Conservation (phyloP, 2,113 vertebrate genomes). For the Chinchilla lanigera region DNA sequence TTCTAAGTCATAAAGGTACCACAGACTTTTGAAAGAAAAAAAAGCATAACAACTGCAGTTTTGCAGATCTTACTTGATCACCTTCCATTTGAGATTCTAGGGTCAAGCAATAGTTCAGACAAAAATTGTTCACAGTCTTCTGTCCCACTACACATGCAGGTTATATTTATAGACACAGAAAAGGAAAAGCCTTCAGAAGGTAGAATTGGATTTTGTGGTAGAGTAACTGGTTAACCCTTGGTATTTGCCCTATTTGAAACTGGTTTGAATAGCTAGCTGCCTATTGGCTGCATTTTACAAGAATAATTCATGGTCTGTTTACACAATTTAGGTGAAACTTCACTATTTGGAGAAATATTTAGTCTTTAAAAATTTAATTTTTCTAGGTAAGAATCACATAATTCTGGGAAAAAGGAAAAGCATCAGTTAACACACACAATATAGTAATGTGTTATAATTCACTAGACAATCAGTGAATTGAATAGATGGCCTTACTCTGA, state of each 20-base stretch:
- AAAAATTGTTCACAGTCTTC: neutral
- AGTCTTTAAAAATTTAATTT: neutral
- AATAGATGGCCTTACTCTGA: constrained; percentile 20
- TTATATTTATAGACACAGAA: neutral
- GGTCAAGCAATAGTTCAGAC: neutral
- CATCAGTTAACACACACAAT: constrained; percentile 28
- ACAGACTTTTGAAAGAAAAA: neutral
- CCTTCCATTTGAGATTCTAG: neutral
- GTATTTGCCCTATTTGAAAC: neutral
- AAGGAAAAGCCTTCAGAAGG: neutral
- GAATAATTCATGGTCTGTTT: neutral
- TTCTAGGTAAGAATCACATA: neutral
- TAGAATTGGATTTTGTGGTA: neutral
- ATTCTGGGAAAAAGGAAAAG: neutral
- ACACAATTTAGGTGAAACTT: neutral
- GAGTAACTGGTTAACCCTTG: neutral
- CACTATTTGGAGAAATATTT: neutral
- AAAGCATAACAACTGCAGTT: neutral
- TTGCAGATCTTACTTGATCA: too few relatives aligned
- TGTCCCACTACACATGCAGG: neutral
- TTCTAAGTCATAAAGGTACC: neutral
- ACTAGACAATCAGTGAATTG: neutral
- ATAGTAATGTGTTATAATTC: neutral
- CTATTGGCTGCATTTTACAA: neutral
- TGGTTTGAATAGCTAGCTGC: neutral